Base-by-base conservation (phyloP, 1,140 invertebrate genomes). In the Sinella curviseta region DNA sequence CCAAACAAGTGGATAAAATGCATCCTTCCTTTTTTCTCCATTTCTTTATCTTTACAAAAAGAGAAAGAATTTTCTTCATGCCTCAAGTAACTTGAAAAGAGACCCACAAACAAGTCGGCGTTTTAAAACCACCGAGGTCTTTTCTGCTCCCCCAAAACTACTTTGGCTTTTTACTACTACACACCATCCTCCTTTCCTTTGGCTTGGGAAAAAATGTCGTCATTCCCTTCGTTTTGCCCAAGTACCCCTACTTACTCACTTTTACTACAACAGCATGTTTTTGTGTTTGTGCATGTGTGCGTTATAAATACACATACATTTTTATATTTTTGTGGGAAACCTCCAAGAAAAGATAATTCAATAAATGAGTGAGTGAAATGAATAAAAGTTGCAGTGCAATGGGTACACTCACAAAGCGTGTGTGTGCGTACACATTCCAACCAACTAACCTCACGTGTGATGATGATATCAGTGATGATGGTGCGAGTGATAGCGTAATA, bases 241-340 rank as follows among this genome's bases (percentile, higher is more conserved):
- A 48, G 39, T 48, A 48, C 39, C 8, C 39, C 39, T 48, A 48
- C 39, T 48, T 48, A 48, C 39, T 48, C 39, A 20, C 20, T 48
- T n/a, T n/a, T n/a, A n/a, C n/a, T n/a, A n/a, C n/a, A n/a, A 20
- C 39, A 60, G 12, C 57, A 60, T 60, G 24, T 60, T 17, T 60
- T 60, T 60, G 57, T 60, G 57, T 60, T 60, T 60, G 57, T 60
- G 57, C 57, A 60, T n/a, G 3, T 16, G 57, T 60, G 12, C 57
- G 24, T 48, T 12, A 8, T 48, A 48, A 48, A 48, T 48, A 12
- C 39, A 48, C 20, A 48, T 48, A 48, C 8, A 48, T 48, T 48
- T 48, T 48, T 8, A 20, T 20, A 12, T 48, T 48, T 48, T 48
- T 48, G 39, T 8, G 20, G 39, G 20, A n/a, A n/a, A n/a, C n/a